Percentiles rank a stretch among this genome's conserved stretches.
phyloP scores from a whole-genome alignment of 1,140 invertebrate genomes.

The Lepidurus packardi region DNA sequence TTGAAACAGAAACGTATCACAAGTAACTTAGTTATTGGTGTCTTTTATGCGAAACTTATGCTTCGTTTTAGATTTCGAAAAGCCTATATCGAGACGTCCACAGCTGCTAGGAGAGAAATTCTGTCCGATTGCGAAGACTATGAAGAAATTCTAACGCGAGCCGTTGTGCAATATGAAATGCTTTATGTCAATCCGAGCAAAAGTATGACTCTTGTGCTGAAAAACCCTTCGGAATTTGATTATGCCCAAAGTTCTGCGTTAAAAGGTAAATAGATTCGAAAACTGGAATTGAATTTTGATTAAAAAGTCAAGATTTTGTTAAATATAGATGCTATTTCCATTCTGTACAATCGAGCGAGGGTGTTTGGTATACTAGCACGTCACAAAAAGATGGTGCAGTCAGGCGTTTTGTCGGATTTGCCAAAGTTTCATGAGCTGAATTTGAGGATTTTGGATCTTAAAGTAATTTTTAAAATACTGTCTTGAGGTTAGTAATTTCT shows the following conservation, averaged over 20 bases:
- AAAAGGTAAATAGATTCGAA: neutral
- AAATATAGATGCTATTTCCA: neutral
- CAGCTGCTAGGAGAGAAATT: neutral
- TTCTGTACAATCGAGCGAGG: neutral
- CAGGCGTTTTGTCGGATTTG: neutral
- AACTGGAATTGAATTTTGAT: neutral
- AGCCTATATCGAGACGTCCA: neutral
- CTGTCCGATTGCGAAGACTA: neutral
- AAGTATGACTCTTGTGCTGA: neutral
- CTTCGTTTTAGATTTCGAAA: neutral
- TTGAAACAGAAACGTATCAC: neutral
- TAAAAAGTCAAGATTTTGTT: neutral
- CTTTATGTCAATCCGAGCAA: neutral
- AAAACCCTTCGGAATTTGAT: neutral
- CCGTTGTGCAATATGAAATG: neutral
- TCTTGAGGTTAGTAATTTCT: neutral
- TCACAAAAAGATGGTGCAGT: neutral
- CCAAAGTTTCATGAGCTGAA: neutral
- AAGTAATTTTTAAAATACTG: neutral
- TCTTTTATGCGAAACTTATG: neutral
- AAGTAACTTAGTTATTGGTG: neutral
- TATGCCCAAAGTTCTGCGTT: neutral
- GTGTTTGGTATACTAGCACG: neutral
- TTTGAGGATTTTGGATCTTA: neutral
- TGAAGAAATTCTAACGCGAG: neutral